phyloP scores from a whole-genome alignment of 2,797 vertebrate species.

The Spondyliosoma cantharus region DNA sequence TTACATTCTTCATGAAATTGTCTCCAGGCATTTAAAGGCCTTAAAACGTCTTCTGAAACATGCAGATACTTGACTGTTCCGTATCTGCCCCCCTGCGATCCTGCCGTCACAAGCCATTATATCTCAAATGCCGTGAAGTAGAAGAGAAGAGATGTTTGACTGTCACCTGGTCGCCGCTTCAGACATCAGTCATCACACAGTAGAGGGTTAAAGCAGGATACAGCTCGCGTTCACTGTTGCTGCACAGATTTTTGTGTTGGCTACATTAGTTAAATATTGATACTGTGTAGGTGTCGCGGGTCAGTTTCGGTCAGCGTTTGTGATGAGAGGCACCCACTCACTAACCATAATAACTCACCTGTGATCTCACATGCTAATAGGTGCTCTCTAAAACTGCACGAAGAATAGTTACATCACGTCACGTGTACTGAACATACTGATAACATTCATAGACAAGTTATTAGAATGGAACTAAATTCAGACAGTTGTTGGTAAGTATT shows the following conservation, averaged over 20 bases:
- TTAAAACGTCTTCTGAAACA: background rate
- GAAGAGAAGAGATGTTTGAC: constrained; percentile 34
- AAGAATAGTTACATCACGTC: constrained; percentile 65
- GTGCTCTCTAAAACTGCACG: constrained; percentile 53
- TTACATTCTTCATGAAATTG: background rate
- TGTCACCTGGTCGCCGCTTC: constrained; percentile 15
- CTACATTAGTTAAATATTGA: constrained; percentile 67
- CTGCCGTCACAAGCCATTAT: background rate
- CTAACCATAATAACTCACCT: constrained; percentile 74
- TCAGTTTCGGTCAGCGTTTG: constrained; percentile 66
- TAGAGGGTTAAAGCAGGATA: constrained; percentile 24
- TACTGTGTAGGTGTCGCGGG: constrained; percentile 72
- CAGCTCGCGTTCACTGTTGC: constrained; percentile 48
- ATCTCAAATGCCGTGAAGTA: constrained; percentile 20
- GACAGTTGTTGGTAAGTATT: background rate
- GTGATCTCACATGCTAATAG: constrained; percentile 75
- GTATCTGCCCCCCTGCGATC: background rate
- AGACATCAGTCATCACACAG: constrained; percentile 27
- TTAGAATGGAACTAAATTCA: background rate
- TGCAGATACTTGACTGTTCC: background rate
- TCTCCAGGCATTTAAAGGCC: background rate
- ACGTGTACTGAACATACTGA: constrained; percentile 31
- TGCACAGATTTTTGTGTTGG: constrained; percentile 60
- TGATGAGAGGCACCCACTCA: constrained; percentile 78
- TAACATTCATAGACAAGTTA: background rate